These are phyloP conservation scores for Magallana gigas DNA, from an alignment of 1,140 invertebrate species.

Conservation along the genomic window DNA sequence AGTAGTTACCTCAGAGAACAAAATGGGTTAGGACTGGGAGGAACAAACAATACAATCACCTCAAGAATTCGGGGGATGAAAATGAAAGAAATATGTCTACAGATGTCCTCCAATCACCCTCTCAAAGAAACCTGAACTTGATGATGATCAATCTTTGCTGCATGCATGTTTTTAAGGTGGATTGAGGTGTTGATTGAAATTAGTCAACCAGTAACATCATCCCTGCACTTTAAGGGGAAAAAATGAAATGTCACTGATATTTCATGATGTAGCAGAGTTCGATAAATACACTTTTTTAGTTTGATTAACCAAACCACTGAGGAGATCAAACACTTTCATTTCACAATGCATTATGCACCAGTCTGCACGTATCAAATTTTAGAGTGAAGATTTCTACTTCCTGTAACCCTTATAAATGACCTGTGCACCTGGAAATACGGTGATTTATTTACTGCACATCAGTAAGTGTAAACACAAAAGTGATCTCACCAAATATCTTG, in stretches of 20 bases:
- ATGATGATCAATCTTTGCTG: not conserved
- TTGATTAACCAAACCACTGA: no score
- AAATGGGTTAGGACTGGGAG: not conserved
- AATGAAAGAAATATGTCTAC: slow-evolving; percentile 29
- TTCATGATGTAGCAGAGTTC: no score
- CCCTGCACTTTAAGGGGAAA: no score
- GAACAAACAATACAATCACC: not conserved
- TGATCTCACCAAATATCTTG: no score
- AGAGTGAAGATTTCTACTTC: not conserved
- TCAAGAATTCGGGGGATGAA: slow-evolving; percentile 7
- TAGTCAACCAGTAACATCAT: no score
- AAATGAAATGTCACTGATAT: no score
- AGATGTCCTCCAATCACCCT: not conserved
- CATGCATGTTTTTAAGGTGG: no score
- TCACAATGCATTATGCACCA: no score
- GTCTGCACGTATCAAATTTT: not conserved
- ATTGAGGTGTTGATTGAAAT: no score
- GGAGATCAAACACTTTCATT: no score
- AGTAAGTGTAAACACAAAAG: not conserved
- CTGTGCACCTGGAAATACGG: no score
- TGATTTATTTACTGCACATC: not conserved
- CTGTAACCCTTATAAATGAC: not conserved
- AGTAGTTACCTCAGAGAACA: not conserved
- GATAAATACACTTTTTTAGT: no score
- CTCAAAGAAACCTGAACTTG: not conserved